Evolutionary conservation across 2,797 vertebrate genomes (phyloP).

Genomic region (Florisuga fusca): DNA sequence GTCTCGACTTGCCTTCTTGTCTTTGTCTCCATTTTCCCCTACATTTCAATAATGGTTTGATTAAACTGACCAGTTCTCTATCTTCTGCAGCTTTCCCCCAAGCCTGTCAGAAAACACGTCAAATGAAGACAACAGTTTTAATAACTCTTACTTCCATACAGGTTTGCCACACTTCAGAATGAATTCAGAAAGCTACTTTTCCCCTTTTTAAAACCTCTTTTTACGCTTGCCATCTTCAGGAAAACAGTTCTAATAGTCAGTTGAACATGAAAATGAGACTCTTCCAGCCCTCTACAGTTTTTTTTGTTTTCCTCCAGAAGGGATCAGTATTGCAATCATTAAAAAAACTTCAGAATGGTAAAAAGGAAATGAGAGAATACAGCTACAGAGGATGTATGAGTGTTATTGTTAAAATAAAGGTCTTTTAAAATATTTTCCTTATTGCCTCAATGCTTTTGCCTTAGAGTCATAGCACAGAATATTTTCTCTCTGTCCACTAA

Average conservation of each 20-base stretch:
- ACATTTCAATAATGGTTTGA: background rate
- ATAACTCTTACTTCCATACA: background rate
- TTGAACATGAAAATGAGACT: background rate
- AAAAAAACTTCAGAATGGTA: background rate
- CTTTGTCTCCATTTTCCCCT: background rate
- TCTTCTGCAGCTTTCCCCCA: background rate
- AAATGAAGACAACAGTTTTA: background rate
- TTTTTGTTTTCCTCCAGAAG: background rate
- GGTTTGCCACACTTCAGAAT: background rate
- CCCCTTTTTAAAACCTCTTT: background rate
- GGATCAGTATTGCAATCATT: background rate
- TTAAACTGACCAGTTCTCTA: background rate
- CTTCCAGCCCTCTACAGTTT: background rate
- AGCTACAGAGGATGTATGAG: background rate
- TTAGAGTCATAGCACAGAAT: background rate
- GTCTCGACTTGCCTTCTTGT: background rate
- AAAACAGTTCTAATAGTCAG: background rate
- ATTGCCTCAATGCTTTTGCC: background rate
- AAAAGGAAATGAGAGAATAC: background rate
- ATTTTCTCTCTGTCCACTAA: background rate
- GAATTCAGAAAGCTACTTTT: background rate
- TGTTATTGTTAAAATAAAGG: background rate
- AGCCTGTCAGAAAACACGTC: background rate
- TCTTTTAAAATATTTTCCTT: background rate
- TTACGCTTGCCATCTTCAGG: background rate